These are phyloP conservation scores for Pentalonia nigronervosa DNA, from an alignment of 1,140 invertebrate genomes.

Conservation along the genomic window DNA sequence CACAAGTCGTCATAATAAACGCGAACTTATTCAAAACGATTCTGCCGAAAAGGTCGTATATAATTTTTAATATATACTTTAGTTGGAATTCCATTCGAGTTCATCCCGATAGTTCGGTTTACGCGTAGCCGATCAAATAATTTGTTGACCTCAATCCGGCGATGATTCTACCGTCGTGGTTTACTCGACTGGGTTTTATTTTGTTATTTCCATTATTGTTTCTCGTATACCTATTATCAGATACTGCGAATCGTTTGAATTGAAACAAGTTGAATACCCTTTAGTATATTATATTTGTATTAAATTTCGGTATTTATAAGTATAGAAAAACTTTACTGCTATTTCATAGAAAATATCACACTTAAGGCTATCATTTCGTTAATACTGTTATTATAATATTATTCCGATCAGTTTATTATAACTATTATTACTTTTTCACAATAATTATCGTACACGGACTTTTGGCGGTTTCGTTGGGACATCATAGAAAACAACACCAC, in stretches of 20 bases:
- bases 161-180: background rate
- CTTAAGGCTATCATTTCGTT: background rate
- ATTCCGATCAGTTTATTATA: too few relatives aligned
- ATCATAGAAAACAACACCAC: background rate
- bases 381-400: background rate
- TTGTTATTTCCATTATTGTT: background rate
- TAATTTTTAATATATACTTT: background rate
- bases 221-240: too few relatives aligned
- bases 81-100: background rate
- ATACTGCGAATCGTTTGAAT: too few relatives aligned
- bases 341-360: background rate
- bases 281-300: background rate
- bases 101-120: background rate
- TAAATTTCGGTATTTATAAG: background rate
- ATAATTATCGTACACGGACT: background rate
- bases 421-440: background rate
- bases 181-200: background rate
- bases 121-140: background rate
- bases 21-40: background rate
- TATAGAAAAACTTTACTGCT: too few relatives aligned
- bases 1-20: too few relatives aligned
- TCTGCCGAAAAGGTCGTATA: background rate
- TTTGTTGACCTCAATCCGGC: background rate
- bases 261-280: too few relatives aligned
- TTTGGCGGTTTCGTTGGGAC: background rate